Evolutionary conservation across 1,140 invertebrate genomes (phyloP).

Genomic region (Leptopilina boulardi): DNA sequence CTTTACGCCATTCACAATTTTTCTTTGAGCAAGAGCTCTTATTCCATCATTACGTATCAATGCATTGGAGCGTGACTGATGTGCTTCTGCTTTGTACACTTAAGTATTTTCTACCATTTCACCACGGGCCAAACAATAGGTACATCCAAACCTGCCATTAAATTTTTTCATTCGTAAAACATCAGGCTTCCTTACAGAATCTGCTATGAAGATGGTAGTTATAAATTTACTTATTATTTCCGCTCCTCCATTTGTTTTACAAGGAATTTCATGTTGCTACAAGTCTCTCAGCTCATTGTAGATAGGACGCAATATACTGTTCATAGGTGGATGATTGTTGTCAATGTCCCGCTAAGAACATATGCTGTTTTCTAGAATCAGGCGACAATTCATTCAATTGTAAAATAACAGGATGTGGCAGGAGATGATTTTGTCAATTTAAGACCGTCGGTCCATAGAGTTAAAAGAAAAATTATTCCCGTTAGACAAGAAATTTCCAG

Average conservation of each 20-base stretch:
- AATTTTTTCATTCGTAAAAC: slow-evolving; percentile 6
- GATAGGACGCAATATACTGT: too few relatives aligned
- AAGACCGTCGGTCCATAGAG: slow-evolving; percentile 34
- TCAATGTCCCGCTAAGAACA: background rate
- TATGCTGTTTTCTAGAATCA: slow-evolving; percentile 4
- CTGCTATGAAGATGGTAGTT: background rate
- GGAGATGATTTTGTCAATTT: slow-evolving; percentile 21
- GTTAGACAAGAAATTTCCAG: slow-evolving; percentile 30
- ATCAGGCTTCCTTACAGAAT: background rate
- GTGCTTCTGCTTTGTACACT: slow-evolving; percentile 1
- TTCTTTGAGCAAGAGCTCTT: background rate
- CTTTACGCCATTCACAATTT: background rate
- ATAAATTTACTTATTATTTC: background rate
- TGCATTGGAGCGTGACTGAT: slow-evolving; percentile 22
- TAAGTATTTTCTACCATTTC: slow-evolving; percentile 28
- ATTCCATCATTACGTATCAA: background rate
- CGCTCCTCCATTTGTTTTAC: background rate
- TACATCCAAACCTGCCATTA: slow-evolving; percentile 34
- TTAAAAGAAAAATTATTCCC: slow-evolving; percentile 37
- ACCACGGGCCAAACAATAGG: slow-evolving; percentile 32
- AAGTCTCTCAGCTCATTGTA: too few relatives aligned
- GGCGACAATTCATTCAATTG: slow-evolving; percentile 32
- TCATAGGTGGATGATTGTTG: too few relatives aligned
- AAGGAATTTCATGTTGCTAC: background rate
- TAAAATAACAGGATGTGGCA: slow-evolving; percentile 7